These are phyloP conservation scores for Takifugu bimaculatus DNA, from an alignment of 2,113 vertebrate genomes.

Conservation along the genomic window DNA sequence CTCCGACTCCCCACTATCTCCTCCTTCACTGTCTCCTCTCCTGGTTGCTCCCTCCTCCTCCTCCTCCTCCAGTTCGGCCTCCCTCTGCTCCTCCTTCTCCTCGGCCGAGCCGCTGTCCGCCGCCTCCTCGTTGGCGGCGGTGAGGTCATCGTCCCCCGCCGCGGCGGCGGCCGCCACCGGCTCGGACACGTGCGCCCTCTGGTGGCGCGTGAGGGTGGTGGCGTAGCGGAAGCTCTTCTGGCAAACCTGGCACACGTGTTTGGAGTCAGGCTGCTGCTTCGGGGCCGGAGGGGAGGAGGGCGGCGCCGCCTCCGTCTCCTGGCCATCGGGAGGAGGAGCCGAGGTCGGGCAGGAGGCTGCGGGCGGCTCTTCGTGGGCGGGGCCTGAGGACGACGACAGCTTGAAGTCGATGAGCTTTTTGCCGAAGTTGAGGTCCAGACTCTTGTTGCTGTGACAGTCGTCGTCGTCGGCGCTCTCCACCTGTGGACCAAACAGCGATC, in stretches of 20 bases:
- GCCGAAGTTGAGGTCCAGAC: constrained; percentile 92
- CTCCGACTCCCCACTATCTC: constrained; percentile 73
- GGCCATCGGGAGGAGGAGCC: constrained; percentile 3
- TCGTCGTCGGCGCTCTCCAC: constrained; percentile 67
- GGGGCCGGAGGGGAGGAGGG: constrained; percentile 4
- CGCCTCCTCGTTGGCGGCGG: constrained; percentile 3
- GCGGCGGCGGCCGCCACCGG: constrained; percentile 13
- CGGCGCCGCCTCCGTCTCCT: constrained; percentile 24
- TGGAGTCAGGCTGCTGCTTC: constrained; percentile 75
- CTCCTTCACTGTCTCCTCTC: constrained; percentile 62
- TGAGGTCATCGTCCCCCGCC: constrained; percentile 1
- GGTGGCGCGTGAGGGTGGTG: constrained; percentile 89
- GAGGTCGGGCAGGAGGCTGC: constrained; percentile 21
- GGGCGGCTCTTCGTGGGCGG: constrained; percentile 40
- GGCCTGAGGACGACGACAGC: constrained; percentile 66
- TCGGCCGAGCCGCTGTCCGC: constrained; percentile 53
- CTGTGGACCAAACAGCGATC: constrained; percentile 21
- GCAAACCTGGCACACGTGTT: constrained; percentile 83
- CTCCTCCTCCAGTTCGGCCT: constrained; percentile 41
- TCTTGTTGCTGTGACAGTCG: constrained; percentile 91
- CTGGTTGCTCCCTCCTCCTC: constrained; percentile 32
- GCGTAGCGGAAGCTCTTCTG: constrained; percentile 91
- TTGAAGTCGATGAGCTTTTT: constrained; percentile 95
- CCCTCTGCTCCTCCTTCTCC: constrained; percentile 36
- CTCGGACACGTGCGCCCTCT: constrained; percentile 82